Base-by-base conservation (phyloP, 2,113 vertebrate species). In the Phyllostomus discolor region DNA sequence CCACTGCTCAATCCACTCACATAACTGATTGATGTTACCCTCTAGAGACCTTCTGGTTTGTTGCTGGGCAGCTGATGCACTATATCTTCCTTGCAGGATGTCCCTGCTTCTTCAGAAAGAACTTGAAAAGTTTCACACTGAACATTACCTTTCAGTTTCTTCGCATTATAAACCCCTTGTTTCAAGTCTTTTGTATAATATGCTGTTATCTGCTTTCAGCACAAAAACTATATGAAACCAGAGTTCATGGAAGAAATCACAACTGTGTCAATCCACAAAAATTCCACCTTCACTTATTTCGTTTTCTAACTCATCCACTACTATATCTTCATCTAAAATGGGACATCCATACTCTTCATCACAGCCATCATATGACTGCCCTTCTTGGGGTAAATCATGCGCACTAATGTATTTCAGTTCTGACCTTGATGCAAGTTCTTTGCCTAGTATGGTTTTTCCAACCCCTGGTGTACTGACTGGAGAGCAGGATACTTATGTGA, bases 121-220 rank as follows among this genome's bases (percentile, higher is more conserved):
- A 99, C 99, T 98, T 99, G 99, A 96, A 99, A 99, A 97, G 99
- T 99, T 98, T 99, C 99, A 97, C 99, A 99, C 92, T 99, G 99
- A 76, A 99, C 97, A 80, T 99, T 99, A 97, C 99, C 99, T 95
- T 99, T 98, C 82, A 99, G 98, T 97, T 99, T 99, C 98, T 99
- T 99, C 59, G 99, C 99, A 5, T 97, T 98, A 98, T 48, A 99
- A 99, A 57, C 99, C 99, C 99, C 99, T 99, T 99, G 97, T 98
- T 97, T 99, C 98, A 38, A 99, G 98, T 14, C 99, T 98, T 80
- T 99, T 98, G 59, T 99, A 99, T 7, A 99, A 98, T 33, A 98
- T 90, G 2, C 98, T 99, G 93, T 99, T 99, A 72, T 99, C 99
- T 0, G 99, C 99, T 67, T 99, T 99, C 10, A 99, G 98, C 14